Evolutionary conservation across 2,113 vertebrate genomes (phyloP).

Genomic region (Catharus bicknelli): DNA sequence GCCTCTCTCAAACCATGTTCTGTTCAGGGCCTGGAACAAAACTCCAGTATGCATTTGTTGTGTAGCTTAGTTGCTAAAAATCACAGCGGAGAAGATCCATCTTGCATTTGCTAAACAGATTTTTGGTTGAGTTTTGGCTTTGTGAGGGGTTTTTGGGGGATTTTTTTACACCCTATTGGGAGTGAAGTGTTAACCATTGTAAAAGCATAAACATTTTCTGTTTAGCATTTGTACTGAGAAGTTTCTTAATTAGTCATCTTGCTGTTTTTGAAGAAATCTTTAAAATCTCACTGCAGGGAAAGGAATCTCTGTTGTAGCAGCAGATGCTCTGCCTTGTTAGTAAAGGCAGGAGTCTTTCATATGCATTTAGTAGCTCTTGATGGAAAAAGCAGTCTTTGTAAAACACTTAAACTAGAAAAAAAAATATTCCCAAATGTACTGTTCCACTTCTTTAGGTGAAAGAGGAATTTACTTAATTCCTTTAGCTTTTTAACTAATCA

Average conservation of each 20-base stretch:
- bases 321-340: conserved; percentile 21
- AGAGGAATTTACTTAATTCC: not conserved
- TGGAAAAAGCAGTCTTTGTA: conserved; percentile 1
- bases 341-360: not conserved
- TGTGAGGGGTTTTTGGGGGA: fast-evolving
- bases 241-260: conserved; percentile 42
- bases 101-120: not conserved
- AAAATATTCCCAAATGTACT: not conserved
- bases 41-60: not conserved
- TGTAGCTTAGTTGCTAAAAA: conserved; percentile 27
- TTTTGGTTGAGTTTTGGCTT: not conserved
- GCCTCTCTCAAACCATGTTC: not conserved
- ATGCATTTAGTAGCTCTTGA: not conserved
- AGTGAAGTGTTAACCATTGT: not conserved
- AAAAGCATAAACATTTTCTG: conserved; percentile 15
- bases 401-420: not conserved
- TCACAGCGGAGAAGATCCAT: not conserved
- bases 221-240: not conserved
- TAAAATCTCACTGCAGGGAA: conserved; percentile 28
- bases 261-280: conserved; percentile 14
- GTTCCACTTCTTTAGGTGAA: not conserved
- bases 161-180: not conserved
- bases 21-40: not conserved
- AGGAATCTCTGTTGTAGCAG: conserved; percentile 1
- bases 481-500: not conserved